Evolutionary conservation across 2,113 vertebrate genomes (phyloP).

Genomic region (Melierax canorus): DNA sequence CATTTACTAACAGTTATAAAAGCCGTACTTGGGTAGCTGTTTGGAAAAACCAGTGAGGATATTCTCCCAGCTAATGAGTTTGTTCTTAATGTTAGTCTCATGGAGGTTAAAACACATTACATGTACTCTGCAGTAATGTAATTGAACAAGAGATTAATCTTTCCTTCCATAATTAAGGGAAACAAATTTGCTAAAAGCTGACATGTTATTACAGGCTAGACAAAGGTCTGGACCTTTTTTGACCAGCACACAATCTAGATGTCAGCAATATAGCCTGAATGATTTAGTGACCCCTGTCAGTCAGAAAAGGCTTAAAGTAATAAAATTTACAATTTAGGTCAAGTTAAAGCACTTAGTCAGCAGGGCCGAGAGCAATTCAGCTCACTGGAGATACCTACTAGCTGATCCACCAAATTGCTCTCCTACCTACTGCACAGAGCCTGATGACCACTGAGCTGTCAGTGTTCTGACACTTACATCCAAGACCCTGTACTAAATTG

Average conservation of each 20-base stretch:
- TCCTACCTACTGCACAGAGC: not conserved
- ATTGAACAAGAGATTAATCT: not conserved
- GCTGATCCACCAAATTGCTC: not conserved
- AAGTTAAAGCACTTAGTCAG: not conserved
- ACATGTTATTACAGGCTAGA: not conserved
- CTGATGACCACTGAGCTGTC: accelerated
- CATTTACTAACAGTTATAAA: not conserved
- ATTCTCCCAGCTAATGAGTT: not conserved
- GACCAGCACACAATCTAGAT: not conserved
- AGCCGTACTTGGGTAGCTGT: not conserved
- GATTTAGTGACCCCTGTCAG: not conserved
- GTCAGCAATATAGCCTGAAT: not conserved
- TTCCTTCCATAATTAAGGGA: not conserved
- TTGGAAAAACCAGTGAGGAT: not conserved
- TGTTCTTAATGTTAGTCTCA: not conserved
- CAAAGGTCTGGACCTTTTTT: not conserved
- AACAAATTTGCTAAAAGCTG: not conserved
- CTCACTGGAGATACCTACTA: not conserved
- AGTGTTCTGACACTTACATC: not conserved
- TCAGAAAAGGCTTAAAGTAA: not conserved
- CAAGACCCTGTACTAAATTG: not conserved
- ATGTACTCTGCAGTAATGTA: not conserved
- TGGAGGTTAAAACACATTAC: not conserved
- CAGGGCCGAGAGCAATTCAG: not conserved
- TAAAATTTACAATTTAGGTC: not conserved